Percentiles rank a stretch among this genome's conserved stretches.
phyloP scores from a whole-genome alignment of 2,797 vertebrate species.

The Sebastes baramenuke region DNA sequence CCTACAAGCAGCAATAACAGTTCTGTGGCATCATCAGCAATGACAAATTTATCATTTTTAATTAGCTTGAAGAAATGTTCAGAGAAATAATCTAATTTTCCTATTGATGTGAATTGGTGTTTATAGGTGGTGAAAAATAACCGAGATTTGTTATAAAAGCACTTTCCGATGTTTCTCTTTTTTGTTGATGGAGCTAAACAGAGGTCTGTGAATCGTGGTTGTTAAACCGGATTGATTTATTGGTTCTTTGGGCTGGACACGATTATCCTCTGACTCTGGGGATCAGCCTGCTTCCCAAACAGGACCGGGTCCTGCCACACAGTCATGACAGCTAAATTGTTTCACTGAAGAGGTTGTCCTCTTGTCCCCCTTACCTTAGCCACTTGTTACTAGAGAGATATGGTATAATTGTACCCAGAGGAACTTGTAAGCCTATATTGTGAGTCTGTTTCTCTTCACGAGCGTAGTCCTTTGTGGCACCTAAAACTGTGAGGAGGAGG shows the following conservation, averaged over 20 bases:
- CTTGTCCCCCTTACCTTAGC: constrained; percentile 70
- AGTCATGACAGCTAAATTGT: constrained; percentile 86
- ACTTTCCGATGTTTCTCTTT: constrained; percentile 19
- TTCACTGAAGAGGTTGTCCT: constrained; percentile 81
- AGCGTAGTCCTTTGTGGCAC: constrained; percentile 73
- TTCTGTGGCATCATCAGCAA: neutral
- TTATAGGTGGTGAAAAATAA: constrained; percentile 23
- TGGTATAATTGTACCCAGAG: constrained; percentile 79
- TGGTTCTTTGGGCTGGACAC: constrained; percentile 86
- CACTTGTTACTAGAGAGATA: constrained; percentile 75
- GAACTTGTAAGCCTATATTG: constrained; percentile 80
- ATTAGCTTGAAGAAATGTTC: constrained; percentile 11
- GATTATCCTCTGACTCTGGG: constrained; percentile 90
- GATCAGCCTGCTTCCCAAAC: constrained; percentile 84
- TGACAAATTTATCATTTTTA: constrained; percentile 31
- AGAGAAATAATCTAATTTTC: neutral
- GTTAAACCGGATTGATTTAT: constrained; percentile 95
- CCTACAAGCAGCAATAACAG: neutral
- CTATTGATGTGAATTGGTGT: neutral
- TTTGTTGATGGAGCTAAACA: constrained; percentile 84
- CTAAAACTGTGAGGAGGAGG: constrained; percentile 54
- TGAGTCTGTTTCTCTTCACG: constrained; percentile 72
- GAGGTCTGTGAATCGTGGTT: constrained; percentile 84
- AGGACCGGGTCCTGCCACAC: constrained; percentile 85
- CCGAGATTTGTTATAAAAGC: neutral